Percentiles rank a stretch among this genome's conserved stretches.
Conservation (phyloP, 2,797 vertebrate species). For the Naso thynnoides region DNA sequence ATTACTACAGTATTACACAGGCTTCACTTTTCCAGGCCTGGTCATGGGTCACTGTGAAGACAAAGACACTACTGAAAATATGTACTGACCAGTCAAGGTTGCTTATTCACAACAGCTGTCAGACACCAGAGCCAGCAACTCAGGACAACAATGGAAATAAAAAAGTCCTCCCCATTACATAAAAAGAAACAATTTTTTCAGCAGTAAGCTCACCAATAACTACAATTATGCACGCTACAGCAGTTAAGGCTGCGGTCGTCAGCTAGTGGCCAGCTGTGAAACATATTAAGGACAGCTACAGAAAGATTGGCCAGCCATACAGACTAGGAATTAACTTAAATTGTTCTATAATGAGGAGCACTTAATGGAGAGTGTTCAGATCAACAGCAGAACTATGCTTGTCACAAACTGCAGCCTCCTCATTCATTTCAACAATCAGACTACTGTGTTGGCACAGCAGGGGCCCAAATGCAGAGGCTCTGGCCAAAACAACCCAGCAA, state of each 20-base stretch:
- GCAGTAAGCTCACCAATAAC: background rate
- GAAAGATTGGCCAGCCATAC: background rate
- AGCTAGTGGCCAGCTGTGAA: background rate
- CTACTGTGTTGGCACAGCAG: background rate
- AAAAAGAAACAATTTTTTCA: background rate
- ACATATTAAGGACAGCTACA: background rate
- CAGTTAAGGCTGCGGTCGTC: background rate
- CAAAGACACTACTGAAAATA: background rate
- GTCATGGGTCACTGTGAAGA: background rate
- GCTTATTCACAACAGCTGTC: background rate
- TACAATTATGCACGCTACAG: background rate
- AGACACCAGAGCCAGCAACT: background rate
- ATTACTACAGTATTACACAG: background rate
- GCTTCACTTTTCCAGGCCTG: background rate
- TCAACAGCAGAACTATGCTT: background rate
- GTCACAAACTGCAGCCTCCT: conserved; percentile 1
- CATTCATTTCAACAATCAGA: background rate
- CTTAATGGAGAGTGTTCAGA: background rate
- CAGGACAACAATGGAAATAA: background rate
- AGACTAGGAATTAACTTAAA: background rate
- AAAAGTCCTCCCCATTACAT: background rate
- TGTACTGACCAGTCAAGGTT: background rate
- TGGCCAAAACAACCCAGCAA: background rate
- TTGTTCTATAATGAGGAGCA: background rate
- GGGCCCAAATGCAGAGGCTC: background rate